Evolutionary conservation across 2,888 invertebrate species (phyloP).

Genomic region (Ophonus ardosiacus): DNA sequence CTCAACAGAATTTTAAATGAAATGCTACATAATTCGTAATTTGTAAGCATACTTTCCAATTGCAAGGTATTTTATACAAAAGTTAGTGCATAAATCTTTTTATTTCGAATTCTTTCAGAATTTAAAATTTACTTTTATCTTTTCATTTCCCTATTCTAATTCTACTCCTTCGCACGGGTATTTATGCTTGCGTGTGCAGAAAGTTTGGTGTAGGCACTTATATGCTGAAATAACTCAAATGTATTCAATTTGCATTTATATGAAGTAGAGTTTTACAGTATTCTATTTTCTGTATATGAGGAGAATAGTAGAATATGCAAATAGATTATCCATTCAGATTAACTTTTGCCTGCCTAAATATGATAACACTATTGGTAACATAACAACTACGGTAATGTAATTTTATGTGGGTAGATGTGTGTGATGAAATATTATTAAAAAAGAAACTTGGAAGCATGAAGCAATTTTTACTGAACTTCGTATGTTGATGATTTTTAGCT

Average conservation of each 20-base stretch:
- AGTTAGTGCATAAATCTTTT: not conserved
- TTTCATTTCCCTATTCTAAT: not conserved
- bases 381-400: not conserved
- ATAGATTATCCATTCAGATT: not conserved
- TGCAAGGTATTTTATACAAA: no score
- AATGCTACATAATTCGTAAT: no score
- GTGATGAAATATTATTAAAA: no score
- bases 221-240: constrained; percentile 9
- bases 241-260: constrained; percentile 40
- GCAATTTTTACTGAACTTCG: no score
- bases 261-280: constrained; percentile 11
- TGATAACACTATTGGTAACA: constrained; percentile 21
- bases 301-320: constrained; percentile 29
- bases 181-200: not conserved
- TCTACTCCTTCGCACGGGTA: not conserved
- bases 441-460: no score
- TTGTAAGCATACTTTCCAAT: no score
- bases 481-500: no score
- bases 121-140: not conserved
- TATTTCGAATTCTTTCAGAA: not conserved
- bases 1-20: no score
- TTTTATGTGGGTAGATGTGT: no score
- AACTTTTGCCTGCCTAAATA: constrained; percentile 27
- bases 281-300: not conserved
- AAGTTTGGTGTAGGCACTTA: not conserved